Percentiles rank a stretch among this genome's conserved stretches.
Conservation (phyloP, 2,113 vertebrate genomes). For the Syngnathus scovelli region DNA sequence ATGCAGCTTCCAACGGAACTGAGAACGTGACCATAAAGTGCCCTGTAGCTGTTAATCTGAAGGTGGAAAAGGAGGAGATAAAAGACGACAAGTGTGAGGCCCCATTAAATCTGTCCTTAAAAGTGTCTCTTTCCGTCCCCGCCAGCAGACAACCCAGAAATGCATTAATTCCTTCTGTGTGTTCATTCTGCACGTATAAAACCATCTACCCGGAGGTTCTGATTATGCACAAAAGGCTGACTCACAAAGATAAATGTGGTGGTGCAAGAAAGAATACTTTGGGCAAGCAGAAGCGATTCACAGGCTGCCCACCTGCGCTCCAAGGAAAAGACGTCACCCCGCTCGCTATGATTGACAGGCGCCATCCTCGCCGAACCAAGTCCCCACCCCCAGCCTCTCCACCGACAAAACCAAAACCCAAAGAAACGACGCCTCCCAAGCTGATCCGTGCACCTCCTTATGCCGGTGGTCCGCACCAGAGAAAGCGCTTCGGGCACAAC, state of each 20-base stretch:
- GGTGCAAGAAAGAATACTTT: slow-evolving; percentile 45
- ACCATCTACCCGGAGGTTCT: slow-evolving; percentile 90
- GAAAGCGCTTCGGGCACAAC: slow-evolving; percentile 13
- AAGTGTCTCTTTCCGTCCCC: slow-evolving; percentile 59
- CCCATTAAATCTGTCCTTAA: slow-evolving; percentile 81
- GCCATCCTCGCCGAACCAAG: slow-evolving; percentile 68
- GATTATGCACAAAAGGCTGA: slow-evolving; percentile 82
- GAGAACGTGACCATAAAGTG: slow-evolving; percentile 22
- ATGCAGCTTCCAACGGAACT: slow-evolving; percentile 21
- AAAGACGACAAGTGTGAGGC: slow-evolving; percentile 57
- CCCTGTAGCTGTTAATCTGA: slow-evolving; percentile 45
- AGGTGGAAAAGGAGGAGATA: slow-evolving; percentile 42
- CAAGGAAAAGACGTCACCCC: slow-evolving; percentile 86
- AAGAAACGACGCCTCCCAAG: slow-evolving; percentile 58
- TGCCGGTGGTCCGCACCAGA: slow-evolving; percentile 60
- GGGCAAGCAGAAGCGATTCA: slow-evolving; percentile 71
- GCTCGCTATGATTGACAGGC: slow-evolving; percentile 46
- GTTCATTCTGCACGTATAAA: slow-evolving; percentile 81
- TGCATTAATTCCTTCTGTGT: slow-evolving; percentile 67
- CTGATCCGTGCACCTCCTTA: slow-evolving; percentile 57
- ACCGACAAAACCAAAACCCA: slow-evolving; percentile 61
- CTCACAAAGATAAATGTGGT: slow-evolving; percentile 81
- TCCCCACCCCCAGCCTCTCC: slow-evolving; percentile 44
- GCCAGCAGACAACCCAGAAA: slow-evolving; percentile 60
- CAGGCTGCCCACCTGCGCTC: slow-evolving; percentile 87